Base-by-base conservation (phyloP, 2,888 invertebrate genomes). In the Sabellastarte sp. region DNA sequence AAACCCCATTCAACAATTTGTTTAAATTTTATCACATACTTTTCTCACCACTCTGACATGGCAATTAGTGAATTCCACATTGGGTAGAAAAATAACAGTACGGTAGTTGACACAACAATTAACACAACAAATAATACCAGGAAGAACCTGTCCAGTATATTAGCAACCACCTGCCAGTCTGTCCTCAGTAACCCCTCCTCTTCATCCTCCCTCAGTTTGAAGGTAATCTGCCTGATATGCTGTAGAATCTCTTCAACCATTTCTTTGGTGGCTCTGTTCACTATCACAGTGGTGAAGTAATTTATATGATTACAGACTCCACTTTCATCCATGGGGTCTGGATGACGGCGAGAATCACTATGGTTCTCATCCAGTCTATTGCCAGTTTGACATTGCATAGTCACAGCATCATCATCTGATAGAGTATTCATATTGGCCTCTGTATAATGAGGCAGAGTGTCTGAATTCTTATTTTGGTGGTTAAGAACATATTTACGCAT, bases 91-190 rank as follows among this genome's bases (percentile, higher is more conserved):
- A 63, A 60, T n/a, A 71, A 67, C n/a, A 71, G 59, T 1, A 60
- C 60, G 0, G 61, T 2, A 20, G 70, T 66, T 1, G 68, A 63
- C 5, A 66, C 56, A 10, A 68, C 50, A 10, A 71, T 64, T 20
- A 66, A 26, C 26, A 72, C 28, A 26, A 72, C 61, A 53, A 72
- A 72, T 28, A 72, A 51, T 5, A 69, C 32, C 4, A 72, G 65
- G 28, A 71, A 69, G 50, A 72, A 67, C 5, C 72, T 61, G 59
- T 72, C 72, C 28, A 72, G 51, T 2, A 71, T 58, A 51, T 64
- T 67, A 24, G 72, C 72, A 28, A 68, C 61, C 4, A 60, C 57
- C 55, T 69, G 67, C 72, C 72, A 72, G 57, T 72, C 70, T 2
- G 59, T 59, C 32, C 63, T 65, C 2, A 72, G 33, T 1, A 50